Evolutionary conservation across 2,888 invertebrate species (phyloP), one percentile per base, ranked within the genome.

Genomic region (Eupithecia abbreviata): DNA sequence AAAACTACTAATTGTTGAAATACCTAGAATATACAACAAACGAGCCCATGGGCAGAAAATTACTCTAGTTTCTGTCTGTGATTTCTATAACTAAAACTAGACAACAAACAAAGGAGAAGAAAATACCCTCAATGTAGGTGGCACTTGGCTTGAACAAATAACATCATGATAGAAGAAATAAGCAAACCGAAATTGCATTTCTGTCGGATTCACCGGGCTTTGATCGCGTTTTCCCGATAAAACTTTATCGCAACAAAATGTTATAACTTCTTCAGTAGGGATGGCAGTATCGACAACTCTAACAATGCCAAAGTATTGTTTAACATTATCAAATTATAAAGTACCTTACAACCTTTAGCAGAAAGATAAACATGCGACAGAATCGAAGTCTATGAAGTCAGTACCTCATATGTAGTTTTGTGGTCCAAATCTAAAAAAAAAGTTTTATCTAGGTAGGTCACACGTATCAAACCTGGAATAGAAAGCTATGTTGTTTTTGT

Each of bases 191-290:
- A 69, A 69, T 69, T 69, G 69, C 69, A 69, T 69, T 69, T 69
- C 69, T 47, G 47, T 69, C 69, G 69, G 69, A 69, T 69, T 69
- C 69, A 69, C 69, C 69, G 69, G 69, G 47, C 69, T 69, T 47
- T 47, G 69, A 69, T 69, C 69, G 12, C 69, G 30, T 69, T 45
- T 69, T 47, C 42, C 45, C 45, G 69, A 69, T 69, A 69, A 69
- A 69, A 69, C 69, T 69, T 69, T 69, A 69, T 47, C 69, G 47
- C 18, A 69, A 69, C 69, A 45, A 69, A 68, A 69, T 69, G 69
- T 49, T 71, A 55, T 71, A 71, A 71, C 71, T 69, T 69, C 47
- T 71, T 71, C 55, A 55, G 9, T 51, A 71, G 71, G 71, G 51
- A 10, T 69, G 47, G 18, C 69, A 69, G 30, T 30, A 69, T 69